Evolutionary conservation across 2,113 vertebrate species (phyloP).

Genomic region (Clupea harengus): DNA sequence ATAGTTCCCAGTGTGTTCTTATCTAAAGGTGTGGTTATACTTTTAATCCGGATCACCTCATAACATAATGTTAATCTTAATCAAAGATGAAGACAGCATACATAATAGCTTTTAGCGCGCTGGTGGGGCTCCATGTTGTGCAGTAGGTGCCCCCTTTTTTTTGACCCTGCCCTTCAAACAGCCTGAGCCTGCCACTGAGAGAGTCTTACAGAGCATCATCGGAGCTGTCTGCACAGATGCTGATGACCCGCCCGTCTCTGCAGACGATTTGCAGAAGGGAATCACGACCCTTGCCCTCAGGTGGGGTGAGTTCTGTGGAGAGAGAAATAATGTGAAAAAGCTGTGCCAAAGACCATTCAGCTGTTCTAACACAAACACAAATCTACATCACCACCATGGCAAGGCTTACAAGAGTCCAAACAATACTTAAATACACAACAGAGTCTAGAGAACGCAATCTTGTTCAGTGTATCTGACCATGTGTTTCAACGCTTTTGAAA

Average conservation of each 20-base stretch:
- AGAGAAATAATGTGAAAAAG: not conserved
- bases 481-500: not conserved
- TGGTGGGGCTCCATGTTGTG: too few relatives aligned
- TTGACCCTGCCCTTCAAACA: too few relatives aligned
- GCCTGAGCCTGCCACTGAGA: not conserved
- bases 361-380: not conserved
- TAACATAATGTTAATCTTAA: too few relatives aligned
- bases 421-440: not conserved
- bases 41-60: too few relatives aligned
- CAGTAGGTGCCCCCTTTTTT: too few relatives aligned
- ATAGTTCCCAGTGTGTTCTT: too few relatives aligned
- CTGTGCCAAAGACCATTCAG: not conserved
- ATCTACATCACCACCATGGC: not conserved
- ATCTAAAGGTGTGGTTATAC: too few relatives aligned
- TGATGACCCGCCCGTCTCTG: constrained; percentile 87
- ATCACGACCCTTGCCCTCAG: constrained; percentile 85
- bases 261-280: constrained; percentile 90
- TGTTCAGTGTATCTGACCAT: not conserved
- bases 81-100: too few relatives aligned
- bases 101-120: too few relatives aligned
- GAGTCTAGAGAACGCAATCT: not conserved
- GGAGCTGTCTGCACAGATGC: constrained; percentile 88
- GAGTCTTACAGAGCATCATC: constrained; percentile 89
- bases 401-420: not conserved
- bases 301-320: constrained; percentile 81